phyloP scores from a whole-genome alignment of 2,888 invertebrate species.

The Drosophila aldrichi region DNA sequence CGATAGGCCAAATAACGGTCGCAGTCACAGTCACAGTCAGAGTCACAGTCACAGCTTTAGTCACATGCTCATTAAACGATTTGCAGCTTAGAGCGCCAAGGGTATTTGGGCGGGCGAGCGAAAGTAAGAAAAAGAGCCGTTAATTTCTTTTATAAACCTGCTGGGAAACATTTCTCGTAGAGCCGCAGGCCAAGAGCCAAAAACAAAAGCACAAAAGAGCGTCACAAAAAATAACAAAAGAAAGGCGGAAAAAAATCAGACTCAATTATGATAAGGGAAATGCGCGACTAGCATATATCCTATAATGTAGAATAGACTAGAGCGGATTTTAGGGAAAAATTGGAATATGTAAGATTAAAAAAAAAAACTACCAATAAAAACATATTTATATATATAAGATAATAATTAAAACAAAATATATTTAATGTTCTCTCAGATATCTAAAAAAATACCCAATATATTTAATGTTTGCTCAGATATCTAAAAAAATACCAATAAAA shows the following conservation, averaged over 20 bases:
- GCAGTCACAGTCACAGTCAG: conserved; percentile 3
- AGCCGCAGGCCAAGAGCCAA: conserved; percentile 41
- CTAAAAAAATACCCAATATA: too few species aligned
- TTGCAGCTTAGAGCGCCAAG: conserved; percentile 71
- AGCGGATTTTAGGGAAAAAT: too few species aligned
- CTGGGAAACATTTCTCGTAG: conserved; percentile 84
- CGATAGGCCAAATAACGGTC: not conserved
- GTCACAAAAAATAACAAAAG: not conserved
- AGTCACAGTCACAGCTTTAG: conserved; percentile 76
- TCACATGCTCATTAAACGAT: conserved; percentile 86
- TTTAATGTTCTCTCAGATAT: too few species aligned
- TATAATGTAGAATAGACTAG: not conserved
- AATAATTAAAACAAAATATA: too few species aligned
- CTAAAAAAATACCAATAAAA: not conserved
- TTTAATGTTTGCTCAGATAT: too few species aligned
- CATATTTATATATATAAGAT: not conserved
- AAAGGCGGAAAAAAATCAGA: not conserved
- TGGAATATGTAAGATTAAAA: too few species aligned
- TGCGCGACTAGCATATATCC: conserved; percentile 18
- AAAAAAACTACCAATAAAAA: too few species aligned
- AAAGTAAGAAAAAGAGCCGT: conserved; percentile 80
- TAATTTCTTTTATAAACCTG: conserved; percentile 86
- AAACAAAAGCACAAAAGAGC: conserved; percentile 38
- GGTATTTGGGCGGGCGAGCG: not conserved
- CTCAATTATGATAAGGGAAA: not conserved